Base-by-base conservation (phyloP, 2,113 vertebrate species). In the Microcebus lehilahytsara region DNA sequence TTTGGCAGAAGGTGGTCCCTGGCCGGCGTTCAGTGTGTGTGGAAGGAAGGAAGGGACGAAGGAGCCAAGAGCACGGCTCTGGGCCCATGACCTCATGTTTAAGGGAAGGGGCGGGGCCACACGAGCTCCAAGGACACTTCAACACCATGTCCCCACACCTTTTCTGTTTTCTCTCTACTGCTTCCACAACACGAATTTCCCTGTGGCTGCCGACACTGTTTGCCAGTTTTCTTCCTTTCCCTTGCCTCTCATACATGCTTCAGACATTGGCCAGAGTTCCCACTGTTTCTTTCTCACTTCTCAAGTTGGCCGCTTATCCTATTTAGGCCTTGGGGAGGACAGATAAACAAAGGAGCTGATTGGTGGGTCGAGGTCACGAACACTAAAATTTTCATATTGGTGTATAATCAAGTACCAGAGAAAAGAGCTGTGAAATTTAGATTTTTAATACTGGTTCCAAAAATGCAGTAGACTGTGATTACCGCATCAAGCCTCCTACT, bases 361-460 rank as follows among this genome's bases (percentile, higher is more conserved):
- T 49, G 66, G 46, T 42, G 71, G n/a, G 66, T 62, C 71, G 66
- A 87, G 58, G 46, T 85, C n/a, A 27, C 3, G 5, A 4, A 60
- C 69, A 23, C 60, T 13, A 22, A 85, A 53, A 85, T 56, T 64
- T 95, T 93, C 53, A 8, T 78, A 34, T 81, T 81, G 30, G n/a
- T 72, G 12, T 77, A 87, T 37, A 90, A 86, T 62, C 42, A 93
- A 94, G 71, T 22, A 37, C 75, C 71, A 86, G 42, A 89, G 92
- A 91, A 69, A 77, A 88, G 71, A 93, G 49, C 42, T 58, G 11
- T 95, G 94, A 81, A 80, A 75, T 95, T 75, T 80, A 83, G 85
- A 92, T 74, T 93, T 95, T 96, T 62, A 78, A 93, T 37, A 42
- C 37, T 32, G 14, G 80, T 60, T 80, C 64, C 58, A 87, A 91